Evolutionary conservation across 1,140 invertebrate species (phyloP).

Genomic region (Parapsyche elsis): DNA sequence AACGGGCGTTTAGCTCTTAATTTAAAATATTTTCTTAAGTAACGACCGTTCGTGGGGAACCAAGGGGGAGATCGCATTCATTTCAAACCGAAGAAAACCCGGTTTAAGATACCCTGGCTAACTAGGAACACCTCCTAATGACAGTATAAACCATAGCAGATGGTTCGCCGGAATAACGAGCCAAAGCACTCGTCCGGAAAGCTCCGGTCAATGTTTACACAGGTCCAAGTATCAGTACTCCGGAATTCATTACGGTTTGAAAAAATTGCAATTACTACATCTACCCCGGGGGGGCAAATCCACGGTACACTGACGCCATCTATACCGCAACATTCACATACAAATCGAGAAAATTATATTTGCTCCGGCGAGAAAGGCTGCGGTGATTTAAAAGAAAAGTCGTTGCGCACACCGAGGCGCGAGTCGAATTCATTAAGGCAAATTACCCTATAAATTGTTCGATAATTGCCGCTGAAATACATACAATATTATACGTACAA

Average conservation of each 20-base stretch:
- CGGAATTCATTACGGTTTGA: neutral
- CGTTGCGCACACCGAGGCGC: neutral
- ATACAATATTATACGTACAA: neutral
- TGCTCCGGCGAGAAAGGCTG: neutral
- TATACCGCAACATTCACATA: neutral
- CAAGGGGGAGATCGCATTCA: slow-evolving; percentile 33
- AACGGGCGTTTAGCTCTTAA: slow-evolving; percentile 51
- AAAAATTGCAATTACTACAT: neutral
- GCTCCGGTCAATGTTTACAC: neutral
- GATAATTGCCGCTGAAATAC: slow-evolving; percentile 24
- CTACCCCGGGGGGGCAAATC: neutral
- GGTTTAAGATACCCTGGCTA: neutral
- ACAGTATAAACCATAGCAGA: slow-evolving; percentile 47
- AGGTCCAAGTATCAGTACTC: neutral
- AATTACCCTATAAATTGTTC: slow-evolving; percentile 21
- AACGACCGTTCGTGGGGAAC: neutral
- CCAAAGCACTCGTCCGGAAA: no score
- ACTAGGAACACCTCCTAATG: slow-evolving; percentile 36
- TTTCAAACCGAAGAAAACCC: slow-evolving; percentile 17
- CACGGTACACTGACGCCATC: neutral
- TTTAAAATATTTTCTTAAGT: slow-evolving; percentile 51
- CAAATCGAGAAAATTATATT: neutral
- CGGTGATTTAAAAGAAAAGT: slow-evolving; percentile 7
- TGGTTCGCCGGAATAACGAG: slow-evolving; percentile 7
- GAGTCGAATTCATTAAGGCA: slow-evolving; percentile 29